phyloP scores from a whole-genome alignment of 1,140 invertebrate genomes.

The Aporrectodea caliginosa region DNA sequence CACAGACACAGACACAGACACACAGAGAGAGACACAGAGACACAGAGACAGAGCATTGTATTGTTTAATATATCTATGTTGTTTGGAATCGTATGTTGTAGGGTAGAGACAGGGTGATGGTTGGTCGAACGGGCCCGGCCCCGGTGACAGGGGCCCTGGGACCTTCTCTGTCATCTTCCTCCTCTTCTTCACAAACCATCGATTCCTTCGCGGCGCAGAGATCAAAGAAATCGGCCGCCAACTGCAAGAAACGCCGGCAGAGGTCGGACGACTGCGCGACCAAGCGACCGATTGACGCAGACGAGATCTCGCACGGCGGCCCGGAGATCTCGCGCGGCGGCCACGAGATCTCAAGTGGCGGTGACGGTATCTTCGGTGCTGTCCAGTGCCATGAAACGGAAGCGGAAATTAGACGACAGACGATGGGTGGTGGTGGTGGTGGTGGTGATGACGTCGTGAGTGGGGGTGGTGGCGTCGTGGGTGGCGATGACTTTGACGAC shows the following conservation, averaged over 20 bases:
- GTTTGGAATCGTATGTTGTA: no score
- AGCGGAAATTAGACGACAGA: neutral
- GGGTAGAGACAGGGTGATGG: no score
- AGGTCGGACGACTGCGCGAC: neutral
- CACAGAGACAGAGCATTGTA: no score
- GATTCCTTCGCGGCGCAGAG: neutral
- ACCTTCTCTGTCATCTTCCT: no score
- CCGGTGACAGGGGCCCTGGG: no score
- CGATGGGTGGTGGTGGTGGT: neutral
- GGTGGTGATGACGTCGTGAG: no score
- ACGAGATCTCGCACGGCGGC: neutral
- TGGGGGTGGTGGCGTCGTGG: no score
- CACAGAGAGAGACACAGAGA: no score
- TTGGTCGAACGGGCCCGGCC: no score
- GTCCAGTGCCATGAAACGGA: neutral
- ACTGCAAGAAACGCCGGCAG: neutral
- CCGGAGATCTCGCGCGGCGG: neutral
- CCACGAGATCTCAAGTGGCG: neutral
- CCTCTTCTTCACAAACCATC: no score
- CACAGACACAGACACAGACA: neutral
- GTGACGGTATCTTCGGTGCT: neutral
- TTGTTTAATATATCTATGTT: no score
- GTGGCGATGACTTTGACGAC: neutral
- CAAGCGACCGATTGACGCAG: neutral
- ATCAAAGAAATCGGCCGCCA: neutral